Conservation (phyloP, 2,888 invertebrate genomes). For the Drosophila glabriapex region DNA sequence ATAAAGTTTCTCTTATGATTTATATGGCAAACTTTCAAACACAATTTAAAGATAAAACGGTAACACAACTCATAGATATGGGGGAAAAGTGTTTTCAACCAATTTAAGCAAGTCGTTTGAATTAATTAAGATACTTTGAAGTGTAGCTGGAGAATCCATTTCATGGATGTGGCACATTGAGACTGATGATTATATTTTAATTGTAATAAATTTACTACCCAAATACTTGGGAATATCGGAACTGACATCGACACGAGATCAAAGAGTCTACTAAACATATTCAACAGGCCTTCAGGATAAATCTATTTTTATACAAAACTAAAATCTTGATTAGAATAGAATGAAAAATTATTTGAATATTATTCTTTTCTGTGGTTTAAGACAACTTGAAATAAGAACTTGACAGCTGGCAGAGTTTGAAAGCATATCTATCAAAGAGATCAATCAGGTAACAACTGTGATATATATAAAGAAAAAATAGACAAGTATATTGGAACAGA, state of each 20-base stretch:
- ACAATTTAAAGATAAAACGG: conserved; percentile 11
- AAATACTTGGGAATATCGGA: background rate
- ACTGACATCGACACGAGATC: background rate
- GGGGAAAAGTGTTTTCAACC: conserved; percentile 19
- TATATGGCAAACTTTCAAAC: conserved; percentile 21
- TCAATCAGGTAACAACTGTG: background rate
- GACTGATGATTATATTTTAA: background rate
- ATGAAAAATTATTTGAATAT: background rate
- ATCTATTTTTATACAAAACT: background rate
- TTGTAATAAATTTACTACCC: background rate
- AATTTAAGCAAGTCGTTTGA: conserved; percentile 8
- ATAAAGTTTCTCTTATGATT: conserved; percentile 15
- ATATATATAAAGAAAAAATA: background rate
- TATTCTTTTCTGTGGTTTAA: background rate
- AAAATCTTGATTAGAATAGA: background rate
- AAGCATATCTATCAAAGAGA: background rate
- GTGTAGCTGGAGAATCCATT: conserved; percentile 9
- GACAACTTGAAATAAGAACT: background rate
- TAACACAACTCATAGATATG: conserved; percentile 6
- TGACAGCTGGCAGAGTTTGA: background rate
- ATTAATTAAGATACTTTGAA: conserved; percentile 22
- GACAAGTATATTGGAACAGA: background rate
- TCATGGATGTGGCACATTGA: conserved; percentile 1
- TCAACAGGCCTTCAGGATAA: background rate
- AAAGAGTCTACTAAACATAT: background rate